These are phyloP conservation scores for Cheilosia vulpina DNA, from an alignment of 2,888 invertebrate genomes.

Conservation along the genomic window DNA sequence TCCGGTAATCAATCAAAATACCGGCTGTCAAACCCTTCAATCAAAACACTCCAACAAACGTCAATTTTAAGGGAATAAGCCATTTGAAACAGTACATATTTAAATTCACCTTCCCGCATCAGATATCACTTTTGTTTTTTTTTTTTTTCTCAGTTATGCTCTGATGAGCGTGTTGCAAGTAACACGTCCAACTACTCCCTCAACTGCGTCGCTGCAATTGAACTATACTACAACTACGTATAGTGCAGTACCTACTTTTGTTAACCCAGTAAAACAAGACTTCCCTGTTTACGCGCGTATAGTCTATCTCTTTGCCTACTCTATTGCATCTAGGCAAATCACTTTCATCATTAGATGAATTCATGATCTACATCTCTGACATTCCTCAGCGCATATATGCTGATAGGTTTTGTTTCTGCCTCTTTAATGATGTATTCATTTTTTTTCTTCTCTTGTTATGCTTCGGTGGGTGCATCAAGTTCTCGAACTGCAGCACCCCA, in stretches of 20 bases:
- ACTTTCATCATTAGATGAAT: conserved; percentile 62
- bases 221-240: conserved; percentile 4
- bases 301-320: neutral
- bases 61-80: conserved; percentile 14
- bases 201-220: conserved; percentile 35
- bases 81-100: conserved; percentile 22
- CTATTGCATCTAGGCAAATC: conserved; percentile 47
- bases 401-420: neutral
- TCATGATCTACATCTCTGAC: conserved; percentile 48
- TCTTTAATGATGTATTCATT: conserved; percentile 8
- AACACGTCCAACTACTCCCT: conserved; percentile 30
- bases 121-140: conserved; percentile 60
- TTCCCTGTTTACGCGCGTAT: neutral
- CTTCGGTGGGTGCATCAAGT: conserved; percentile 47
- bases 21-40: conserved; percentile 34
- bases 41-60: conserved; percentile 28
- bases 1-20: conserved; percentile 44
- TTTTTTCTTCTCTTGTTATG: conserved; percentile 26
- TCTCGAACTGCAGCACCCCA: conserved; percentile 52
- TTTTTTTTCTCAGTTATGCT: conserved; percentile 57
- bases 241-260: conserved; percentile 19
- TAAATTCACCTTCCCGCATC: conserved; percentile 42
- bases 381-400: conserved; percentile 16
- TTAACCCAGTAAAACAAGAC: conserved; percentile 40
- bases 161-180: conserved; percentile 58